These are phyloP conservation scores for Myripristis murdjan DNA, from an alignment of 2,797 vertebrate genomes.

Conservation along the genomic window DNA sequence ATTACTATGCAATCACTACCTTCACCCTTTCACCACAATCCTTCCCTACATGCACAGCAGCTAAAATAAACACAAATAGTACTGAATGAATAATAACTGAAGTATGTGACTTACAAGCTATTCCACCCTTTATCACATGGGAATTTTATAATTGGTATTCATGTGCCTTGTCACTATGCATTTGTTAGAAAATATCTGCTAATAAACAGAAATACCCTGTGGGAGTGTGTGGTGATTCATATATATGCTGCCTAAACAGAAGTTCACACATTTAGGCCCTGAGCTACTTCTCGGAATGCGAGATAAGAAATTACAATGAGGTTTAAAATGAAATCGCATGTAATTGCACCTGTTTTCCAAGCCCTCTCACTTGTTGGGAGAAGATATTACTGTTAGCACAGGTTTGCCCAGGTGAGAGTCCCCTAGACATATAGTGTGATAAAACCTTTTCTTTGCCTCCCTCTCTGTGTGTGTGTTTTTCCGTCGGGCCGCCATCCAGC, in stretches of 20 bases:
- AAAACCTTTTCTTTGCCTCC: constrained; percentile 13
- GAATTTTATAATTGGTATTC: constrained; percentile 15
- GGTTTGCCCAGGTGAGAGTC: constrained; percentile 25
- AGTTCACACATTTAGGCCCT: not conserved
- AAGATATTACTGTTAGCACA: constrained; percentile 11
- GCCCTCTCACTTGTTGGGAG: constrained; percentile 24
- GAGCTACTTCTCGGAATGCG: not conserved
- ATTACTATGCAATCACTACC: constrained; percentile 21
- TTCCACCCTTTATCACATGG: not conserved
- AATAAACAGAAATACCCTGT: constrained; percentile 17
- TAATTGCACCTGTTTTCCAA: not conserved
- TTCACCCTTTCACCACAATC: not conserved
- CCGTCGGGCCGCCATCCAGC: constrained; percentile 26
- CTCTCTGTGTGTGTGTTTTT: constrained; percentile 21
- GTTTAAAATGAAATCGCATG: not conserved
- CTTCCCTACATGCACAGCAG: not conserved
- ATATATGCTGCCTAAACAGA: constrained; percentile 4
- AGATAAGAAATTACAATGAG: no score
- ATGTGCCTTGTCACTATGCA: constrained; percentile 31
- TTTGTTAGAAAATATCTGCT: constrained; percentile 26
- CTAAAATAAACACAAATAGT: not conserved
- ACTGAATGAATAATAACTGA: not conserved
- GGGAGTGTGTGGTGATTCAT: constrained; percentile 15
- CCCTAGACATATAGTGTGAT: constrained; percentile 32
- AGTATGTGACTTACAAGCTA: not conserved